Base-by-base conservation (phyloP, 2,113 vertebrate species). In the Pygoscelis adeliae region DNA sequence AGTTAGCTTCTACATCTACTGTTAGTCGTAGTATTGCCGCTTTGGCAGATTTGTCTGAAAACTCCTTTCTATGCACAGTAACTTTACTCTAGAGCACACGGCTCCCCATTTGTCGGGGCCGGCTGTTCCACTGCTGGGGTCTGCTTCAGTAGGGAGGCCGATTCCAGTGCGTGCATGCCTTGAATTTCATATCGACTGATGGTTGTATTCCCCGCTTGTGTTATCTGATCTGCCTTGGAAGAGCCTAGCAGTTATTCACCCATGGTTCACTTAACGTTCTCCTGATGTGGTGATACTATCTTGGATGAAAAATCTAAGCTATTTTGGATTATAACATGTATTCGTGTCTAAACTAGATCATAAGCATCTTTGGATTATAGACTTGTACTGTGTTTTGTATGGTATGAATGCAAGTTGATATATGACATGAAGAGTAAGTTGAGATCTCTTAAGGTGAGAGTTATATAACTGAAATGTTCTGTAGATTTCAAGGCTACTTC, bases 111-210 rank as follows among this genome's bases (percentile, higher is more conserved):
- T 3, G 2, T 26, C 34, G 13, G 22, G 36, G 23, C 63, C 0
- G 1, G 30, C 53, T 0, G 0, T 67, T 84, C 9, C 6, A 2
- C 25, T n/a, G 20, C 23, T 72, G 58, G 23, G 30, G 5, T 59
- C 49, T 81, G 55, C 9, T 15, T 38, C 27, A 12, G 20, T 10
- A 47, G 40, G 50, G 9, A 8, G 34, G 27, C 42, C 88, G 62
- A 20, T 34, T 16, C 36, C 56, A 50, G 7, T 5, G 72, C 32
- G 9, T 11, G 22, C 8, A 11, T 29, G 38, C 50, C n/a, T 30
- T 30, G 25, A 30, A 29, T 70, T 77, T 74, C 7, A 1, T 27
- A 7, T 21, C 2, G 3, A 4, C 46, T 36, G 44, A 11, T 44
- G 38, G 23, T 23, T n/a, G 13, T 73, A 1, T 44, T 58, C 65